Conservation (phyloP, 2,888 invertebrate species). For the Nebria brevicollis region DNA sequence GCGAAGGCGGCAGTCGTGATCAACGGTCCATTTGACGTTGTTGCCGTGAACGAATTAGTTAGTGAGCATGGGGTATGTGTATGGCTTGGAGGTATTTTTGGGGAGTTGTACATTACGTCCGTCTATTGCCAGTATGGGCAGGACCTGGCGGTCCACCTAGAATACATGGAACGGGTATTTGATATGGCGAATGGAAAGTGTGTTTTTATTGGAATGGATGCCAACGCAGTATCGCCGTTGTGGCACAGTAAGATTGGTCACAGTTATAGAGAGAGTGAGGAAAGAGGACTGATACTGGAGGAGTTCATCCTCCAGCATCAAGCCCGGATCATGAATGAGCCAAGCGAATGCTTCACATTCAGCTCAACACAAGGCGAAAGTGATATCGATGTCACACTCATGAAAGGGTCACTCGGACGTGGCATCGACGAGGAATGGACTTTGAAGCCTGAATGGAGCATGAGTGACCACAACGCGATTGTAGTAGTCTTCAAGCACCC, state of each 20-base stretch:
- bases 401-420: too few relatives aligned
- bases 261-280: constrained; percentile 6
- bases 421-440: too few relatives aligned
- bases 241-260: constrained; percentile 49
- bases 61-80: constrained; percentile 31
- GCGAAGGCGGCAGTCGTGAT: constrained; percentile 42
- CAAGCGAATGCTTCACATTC: too few relatives aligned
- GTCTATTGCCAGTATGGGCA: constrained; percentile 48
- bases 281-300: too few relatives aligned
- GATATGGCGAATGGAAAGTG: background rate
- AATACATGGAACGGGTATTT: constrained; percentile 26
- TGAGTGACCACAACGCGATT: too few relatives aligned
- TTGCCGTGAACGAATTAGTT: background rate
- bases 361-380: too few relatives aligned
- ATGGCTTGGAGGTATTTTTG: constrained; percentile 47
- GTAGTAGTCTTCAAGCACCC: too few relatives aligned
- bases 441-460: too few relatives aligned
- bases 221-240: constrained; percentile 50
- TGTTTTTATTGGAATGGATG: constrained; percentile 50
- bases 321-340: too few relatives aligned
- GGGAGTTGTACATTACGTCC: constrained; percentile 46
- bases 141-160: constrained; percentile 20
- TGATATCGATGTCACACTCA: too few relatives aligned
- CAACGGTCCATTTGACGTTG: background rate
- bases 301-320: too few relatives aligned